Base-by-base conservation (phyloP, 2,797 vertebrate species). In the Gymnoscopelus microlampas region DNA sequence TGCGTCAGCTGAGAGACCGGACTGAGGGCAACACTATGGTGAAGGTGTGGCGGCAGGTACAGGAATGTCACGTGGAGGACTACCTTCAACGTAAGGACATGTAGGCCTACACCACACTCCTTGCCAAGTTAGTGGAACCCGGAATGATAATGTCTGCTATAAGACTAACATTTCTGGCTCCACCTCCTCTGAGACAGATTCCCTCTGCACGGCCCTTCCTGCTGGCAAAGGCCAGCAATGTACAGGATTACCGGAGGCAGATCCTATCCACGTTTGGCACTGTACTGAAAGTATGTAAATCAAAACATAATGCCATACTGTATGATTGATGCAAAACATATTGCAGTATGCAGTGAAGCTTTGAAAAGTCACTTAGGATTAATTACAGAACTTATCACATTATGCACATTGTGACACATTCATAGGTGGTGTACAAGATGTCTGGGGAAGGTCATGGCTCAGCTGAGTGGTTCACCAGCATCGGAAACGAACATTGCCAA, bases 51-150 rank as follows among this genome's bases (percentile, higher is more conserved):
- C 5, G 12, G 15, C 68, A 82, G 32, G 19, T 78, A 4, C 51
- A 76, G 2, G 70, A 78, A 24, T 72, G 67, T 19, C 80, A 77
- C 5, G 3, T 19, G 14, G 39, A 80, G 32, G 19, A 76, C 44
- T 65, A 80, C 39, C 63, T 80, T 4, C 51, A 76, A 0, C 0
- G 57, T 0, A 76, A 66, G 14, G 74, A 77, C 15, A 68, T 79
- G 5, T 79, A n/a, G n/a, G n/a, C n/a, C n/a, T n/a, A 58, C 57
- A 63, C 61, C 66, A 83, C 75, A 10, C 69, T 76, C 48, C 53
- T 73, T 7, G 70, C 74, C 71, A 65, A 58, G 47, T 5, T 61
- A 11, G 63, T 24, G 12, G 6, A 73, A 60, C 61, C 66, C 8
- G 47, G 70, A 19, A 19, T 19, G 19, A 19, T 19, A 19, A 19